Conservation (phyloP, 2,113 vertebrate genomes). For the Saguinus imperator region DNA sequence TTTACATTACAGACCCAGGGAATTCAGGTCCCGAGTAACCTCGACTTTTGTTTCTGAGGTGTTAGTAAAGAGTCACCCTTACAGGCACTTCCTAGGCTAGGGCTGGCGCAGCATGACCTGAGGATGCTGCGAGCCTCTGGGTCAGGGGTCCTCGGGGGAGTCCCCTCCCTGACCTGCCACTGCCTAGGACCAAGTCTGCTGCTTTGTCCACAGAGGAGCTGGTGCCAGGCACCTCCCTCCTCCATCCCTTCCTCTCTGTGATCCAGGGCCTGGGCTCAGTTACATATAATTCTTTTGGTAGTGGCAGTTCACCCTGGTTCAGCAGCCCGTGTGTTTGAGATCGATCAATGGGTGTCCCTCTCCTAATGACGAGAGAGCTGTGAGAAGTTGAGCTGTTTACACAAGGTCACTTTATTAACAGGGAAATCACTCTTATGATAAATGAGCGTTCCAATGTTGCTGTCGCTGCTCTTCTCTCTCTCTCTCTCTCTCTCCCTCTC, state of each 20-base stretch:
- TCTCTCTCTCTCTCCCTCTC: neutral
- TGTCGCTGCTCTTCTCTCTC: neutral
- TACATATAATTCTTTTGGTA: constrained; percentile 16
- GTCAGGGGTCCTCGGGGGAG: neutral
- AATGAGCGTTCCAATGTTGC: constrained; percentile 34
- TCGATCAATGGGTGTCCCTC: constrained; percentile 58
- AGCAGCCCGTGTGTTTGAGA: constrained; percentile 36
- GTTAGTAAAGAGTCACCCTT: neutral
- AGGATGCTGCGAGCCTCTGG: neutral
- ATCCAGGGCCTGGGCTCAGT: neutral
- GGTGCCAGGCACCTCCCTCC: neutral
- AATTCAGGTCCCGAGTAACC: neutral
- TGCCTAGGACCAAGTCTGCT: neutral
- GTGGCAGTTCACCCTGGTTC: constrained; percentile 62
- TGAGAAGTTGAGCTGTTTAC: constrained; percentile 79
- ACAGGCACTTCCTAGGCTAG: neutral
- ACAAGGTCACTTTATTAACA: constrained; percentile 81
- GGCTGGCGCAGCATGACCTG: neutral
- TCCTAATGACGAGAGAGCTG: constrained; percentile 51
- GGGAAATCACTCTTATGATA: constrained; percentile 76
- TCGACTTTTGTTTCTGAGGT: neutral
- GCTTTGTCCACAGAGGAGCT: neutral
- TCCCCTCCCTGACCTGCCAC: too few relatives aligned
- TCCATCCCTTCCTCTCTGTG: neutral
- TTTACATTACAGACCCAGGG: neutral